Conservation (phyloP, 2,888 invertebrate species). For the Drosophila acutilabella region DNA sequence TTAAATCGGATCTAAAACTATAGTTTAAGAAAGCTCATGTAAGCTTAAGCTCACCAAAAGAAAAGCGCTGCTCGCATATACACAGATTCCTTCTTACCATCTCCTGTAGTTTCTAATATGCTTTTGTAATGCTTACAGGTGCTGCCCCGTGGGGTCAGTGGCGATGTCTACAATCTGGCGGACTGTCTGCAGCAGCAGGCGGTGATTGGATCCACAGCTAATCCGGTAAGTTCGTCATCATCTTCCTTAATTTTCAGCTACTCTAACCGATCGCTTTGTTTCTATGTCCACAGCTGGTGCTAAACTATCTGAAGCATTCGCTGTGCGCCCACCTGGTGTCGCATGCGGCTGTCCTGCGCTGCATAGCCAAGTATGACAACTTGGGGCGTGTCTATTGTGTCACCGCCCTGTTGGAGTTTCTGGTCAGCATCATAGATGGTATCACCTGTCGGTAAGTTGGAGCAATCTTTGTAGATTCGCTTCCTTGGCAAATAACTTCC, state of each 20-base stretch:
- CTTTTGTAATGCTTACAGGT: constrained; percentile 85
- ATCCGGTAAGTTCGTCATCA: constrained; percentile 84
- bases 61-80: no score
- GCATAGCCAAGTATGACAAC: constrained; percentile 95
- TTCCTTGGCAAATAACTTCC: not conserved
- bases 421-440: constrained; percentile 89
- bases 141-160: constrained; percentile 94
- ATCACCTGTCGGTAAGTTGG: constrained; percentile 85
- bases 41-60: no score
- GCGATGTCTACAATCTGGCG: constrained; percentile 96
- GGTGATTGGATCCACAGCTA: constrained; percentile 96
- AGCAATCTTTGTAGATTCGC: no score
- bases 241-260: no score
- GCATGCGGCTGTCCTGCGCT: constrained; percentile 94
- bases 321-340: constrained; percentile 95
- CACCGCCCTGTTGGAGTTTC: constrained; percentile 92
- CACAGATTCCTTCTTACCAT: no score
- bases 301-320: constrained; percentile 97
- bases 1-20: not conserved
- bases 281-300: constrained; percentile 88
- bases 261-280: not conserved
- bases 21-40: no score
- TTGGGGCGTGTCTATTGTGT: constrained; percentile 95
- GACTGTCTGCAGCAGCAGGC: constrained; percentile 98
- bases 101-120: not conserved